phyloP scores from a whole-genome alignment of 2,113 vertebrate species.

The Tauraco erythrolophus region DNA sequence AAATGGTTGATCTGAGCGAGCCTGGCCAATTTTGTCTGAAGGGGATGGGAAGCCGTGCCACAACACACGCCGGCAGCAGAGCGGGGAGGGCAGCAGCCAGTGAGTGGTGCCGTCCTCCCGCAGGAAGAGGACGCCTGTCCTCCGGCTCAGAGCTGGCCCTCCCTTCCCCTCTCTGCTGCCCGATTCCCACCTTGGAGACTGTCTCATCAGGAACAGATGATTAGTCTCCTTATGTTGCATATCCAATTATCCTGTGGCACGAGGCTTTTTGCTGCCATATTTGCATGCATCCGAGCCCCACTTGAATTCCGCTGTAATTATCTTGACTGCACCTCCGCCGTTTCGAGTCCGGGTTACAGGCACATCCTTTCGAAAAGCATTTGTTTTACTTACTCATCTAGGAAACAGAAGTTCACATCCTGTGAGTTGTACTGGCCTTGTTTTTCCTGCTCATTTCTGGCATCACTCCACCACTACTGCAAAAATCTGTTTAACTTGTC shows the following conservation, averaged over 20 bases:
- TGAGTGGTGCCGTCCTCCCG: fast-evolving
- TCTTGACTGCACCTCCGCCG: not conserved
- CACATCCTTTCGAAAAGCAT: slow-evolving; percentile 27
- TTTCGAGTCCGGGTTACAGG: not conserved
- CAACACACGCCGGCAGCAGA: fast-evolving
- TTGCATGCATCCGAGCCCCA: not conserved
- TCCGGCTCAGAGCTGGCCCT: not conserved
- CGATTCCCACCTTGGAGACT: not conserved
- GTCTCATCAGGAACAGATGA: not conserved
- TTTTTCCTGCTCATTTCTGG: slow-evolving; percentile 28
- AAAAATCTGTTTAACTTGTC: slow-evolving; percentile 25
- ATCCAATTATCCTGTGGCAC: not conserved
- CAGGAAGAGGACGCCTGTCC: fast-evolving
- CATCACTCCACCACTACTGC: not conserved
- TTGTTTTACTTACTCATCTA: slow-evolving; percentile 54
- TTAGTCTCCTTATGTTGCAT: not conserved
- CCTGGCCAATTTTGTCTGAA: not conserved
- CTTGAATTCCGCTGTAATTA: slow-evolving; percentile 64
- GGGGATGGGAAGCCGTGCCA: not conserved
- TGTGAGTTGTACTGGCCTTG: slow-evolving; percentile 12
- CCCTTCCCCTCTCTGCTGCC: not conserved
- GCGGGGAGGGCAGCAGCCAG: fast-evolving
- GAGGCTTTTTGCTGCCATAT: slow-evolving; percentile 3
- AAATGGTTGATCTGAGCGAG: not conserved
- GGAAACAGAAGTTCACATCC: slow-evolving; percentile 53